Conservation (phyloP, 2,888 invertebrate genomes). For the Apamea epomidion region DNA sequence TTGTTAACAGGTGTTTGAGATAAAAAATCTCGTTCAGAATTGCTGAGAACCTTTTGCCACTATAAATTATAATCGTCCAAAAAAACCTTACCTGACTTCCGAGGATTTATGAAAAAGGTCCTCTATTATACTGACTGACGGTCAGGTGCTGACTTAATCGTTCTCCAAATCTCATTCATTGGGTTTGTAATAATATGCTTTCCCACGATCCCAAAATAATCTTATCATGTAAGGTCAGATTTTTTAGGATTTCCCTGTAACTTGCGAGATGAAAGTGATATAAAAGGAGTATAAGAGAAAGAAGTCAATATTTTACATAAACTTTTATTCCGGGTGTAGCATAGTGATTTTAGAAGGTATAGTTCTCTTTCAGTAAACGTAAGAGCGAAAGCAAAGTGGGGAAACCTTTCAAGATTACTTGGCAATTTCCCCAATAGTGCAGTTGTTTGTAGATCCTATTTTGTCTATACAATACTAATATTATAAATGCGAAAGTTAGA, state of each 20-base stretch:
- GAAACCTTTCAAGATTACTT: conserved; percentile 1
- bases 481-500: too few species aligned
- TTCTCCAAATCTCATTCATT: conserved; percentile 71
- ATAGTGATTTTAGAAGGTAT: not conserved
- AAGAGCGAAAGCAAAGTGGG: not conserved
- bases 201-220: conserved; percentile 81
- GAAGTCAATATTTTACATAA: too few species aligned
- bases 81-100: conserved; percentile 84
- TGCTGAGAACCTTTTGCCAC: conserved; percentile 49
- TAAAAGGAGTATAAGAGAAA: not conserved
- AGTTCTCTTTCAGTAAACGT: not conserved
- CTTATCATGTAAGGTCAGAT: conserved; percentile 62
- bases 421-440: conserved; percentile 55
- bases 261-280: not conserved
- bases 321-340: too few species aligned
- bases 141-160: conserved; percentile 84
- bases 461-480: conserved; percentile 58
- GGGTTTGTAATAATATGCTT: conserved; percentile 73
- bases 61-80: conserved; percentile 52
- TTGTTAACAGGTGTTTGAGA: conserved; percentile 69
- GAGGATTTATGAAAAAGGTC: conserved; percentile 71
- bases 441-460: conserved; percentile 69
- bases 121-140: conserved; percentile 70
- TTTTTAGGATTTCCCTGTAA: conserved; percentile 51
- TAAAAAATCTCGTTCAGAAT: conserved; percentile 43